Percentiles rank a stretch among this genome's conserved stretches.
Conservation (phyloP, 2,888 invertebrate species). For the Biston betularia region DNA sequence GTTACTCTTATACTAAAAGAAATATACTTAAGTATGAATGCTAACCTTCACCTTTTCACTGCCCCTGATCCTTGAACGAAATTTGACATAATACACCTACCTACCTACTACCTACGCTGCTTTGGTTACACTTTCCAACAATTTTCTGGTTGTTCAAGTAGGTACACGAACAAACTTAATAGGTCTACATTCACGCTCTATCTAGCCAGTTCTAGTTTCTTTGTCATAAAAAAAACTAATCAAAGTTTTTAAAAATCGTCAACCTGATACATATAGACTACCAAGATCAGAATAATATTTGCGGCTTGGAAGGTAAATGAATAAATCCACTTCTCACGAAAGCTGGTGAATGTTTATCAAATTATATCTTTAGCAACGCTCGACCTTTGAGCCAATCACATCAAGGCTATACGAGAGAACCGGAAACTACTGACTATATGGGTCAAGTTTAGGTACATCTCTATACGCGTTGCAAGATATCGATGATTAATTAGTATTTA, state of each 20-base stretch:
- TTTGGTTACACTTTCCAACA: too few species aligned
- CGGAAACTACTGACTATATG: constrained; percentile 58
- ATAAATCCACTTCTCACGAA: constrained; percentile 43
- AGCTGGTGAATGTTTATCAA: constrained; percentile 53
- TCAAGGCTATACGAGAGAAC: constrained; percentile 60
- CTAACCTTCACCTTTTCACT: too few species aligned
- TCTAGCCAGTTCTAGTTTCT: too few species aligned
- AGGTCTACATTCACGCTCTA: too few species aligned
- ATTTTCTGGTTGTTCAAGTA: too few species aligned
- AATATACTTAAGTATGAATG: too few species aligned
- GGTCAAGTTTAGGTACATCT: constrained; percentile 57
- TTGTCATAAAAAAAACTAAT: neutral
- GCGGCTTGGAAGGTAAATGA: constrained; percentile 40
- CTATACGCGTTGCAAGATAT: constrained; percentile 23
- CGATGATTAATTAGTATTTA: constrained; percentile 26
- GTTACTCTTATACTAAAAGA: too few species aligned
- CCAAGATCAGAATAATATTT: constrained; percentile 28
- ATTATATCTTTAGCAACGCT: constrained; percentile 51
- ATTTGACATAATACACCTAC: too few species aligned
- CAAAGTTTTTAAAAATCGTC: too few species aligned
- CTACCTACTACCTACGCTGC: too few species aligned
- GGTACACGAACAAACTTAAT: too few species aligned
- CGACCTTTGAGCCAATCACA: constrained; percentile 57
- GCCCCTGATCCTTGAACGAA: too few species aligned
- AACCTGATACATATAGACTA: constrained; percentile 8